Evolutionary conservation across 2,888 invertebrate species (phyloP).

Genomic region (Leucophora obtusa): DNA sequence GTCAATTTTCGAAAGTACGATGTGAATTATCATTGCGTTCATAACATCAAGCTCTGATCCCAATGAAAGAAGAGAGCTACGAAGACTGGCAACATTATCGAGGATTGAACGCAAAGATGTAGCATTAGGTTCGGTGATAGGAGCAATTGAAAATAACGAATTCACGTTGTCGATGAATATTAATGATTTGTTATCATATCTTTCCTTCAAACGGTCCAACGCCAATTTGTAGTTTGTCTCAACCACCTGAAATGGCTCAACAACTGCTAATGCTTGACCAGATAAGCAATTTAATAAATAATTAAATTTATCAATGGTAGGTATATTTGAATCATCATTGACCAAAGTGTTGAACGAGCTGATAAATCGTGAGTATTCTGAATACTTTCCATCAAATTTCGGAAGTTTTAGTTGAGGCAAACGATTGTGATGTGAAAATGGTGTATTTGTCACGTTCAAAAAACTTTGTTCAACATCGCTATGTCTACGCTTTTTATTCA

Average conservation of each 20-base stretch:
- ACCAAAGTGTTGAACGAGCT: no score
- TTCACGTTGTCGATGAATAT: constrained; percentile 10
- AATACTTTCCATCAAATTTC: no score
- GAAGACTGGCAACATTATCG: constrained; percentile 18
- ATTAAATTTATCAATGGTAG: constrained; percentile 5
- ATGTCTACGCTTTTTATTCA: constrained; percentile 22
- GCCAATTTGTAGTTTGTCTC: constrained; percentile 6
- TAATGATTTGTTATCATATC: constrained; percentile 20
- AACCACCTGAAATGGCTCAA: constrained; percentile 20
- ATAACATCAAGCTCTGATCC: constrained; percentile 3
- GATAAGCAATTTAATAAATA: constrained; percentile 24
- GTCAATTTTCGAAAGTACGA: no score
- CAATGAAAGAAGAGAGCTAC: constrained; percentile 6
- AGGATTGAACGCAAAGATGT: not conserved
- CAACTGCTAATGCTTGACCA: constrained; percentile 24
- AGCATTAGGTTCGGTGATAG: constrained; percentile 4
- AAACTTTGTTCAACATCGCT: not conserved
- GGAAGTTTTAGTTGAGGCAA: no score
- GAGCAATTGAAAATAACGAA: not conserved
- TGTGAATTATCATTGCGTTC: no score
- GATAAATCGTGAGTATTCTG: no score
- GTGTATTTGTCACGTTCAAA: no score
- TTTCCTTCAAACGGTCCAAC: constrained; percentile 6
- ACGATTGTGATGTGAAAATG: no score
- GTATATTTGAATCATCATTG: no score